Base-by-base conservation (phyloP, 1,140 invertebrate genomes). In the Liolophura sinensis region DNA sequence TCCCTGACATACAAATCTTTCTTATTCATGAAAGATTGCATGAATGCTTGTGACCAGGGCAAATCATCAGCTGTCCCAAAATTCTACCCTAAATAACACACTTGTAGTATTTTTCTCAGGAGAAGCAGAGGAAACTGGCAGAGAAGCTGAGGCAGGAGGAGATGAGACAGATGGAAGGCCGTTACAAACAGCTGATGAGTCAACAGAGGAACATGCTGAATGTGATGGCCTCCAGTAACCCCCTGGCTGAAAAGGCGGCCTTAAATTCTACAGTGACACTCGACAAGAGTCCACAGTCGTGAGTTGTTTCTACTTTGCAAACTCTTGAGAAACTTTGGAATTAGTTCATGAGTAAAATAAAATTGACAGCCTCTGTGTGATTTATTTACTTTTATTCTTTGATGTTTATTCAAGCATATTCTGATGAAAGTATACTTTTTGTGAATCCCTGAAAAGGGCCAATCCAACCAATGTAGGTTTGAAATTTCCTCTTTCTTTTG, bases 71-170 rank as follows among this genome's bases (percentile, higher is more conserved):
- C 31, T 40, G 31, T 40, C 3, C 9, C 31, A 40, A 9, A 5
- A 40, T 40, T 9, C 31, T 40, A 9, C 31, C 31, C 31, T 40
- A 31, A 56, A 1, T 58, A 24, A 40, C 27, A 22, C 56, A 18
- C 25, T 27, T 58, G 56, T 46, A 58, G 56, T 27, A 58, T 18
- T 18, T 18, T 11, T 46, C 18, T 5, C 31, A 63, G 27, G 40
- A 60, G 12, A 67, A 63, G 20, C 47, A 67, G 48, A 61, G 55
- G 4, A 65, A 68, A 48, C 46, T 71, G 67, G 69, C 65, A 20
- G 60, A 62, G 56, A 58, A 46, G 18, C 15, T 51, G 12, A 47
- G 62, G 31, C 61, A 73, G 46, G 65, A 75, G 55, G 71, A 73
- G 47, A 65, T 68, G 40, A 46, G 56, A 11, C 58, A 70, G 40